These are phyloP conservation scores for Henicopernis longicauda DNA, from an alignment of 2,113 vertebrate species.

Conservation along the genomic window DNA sequence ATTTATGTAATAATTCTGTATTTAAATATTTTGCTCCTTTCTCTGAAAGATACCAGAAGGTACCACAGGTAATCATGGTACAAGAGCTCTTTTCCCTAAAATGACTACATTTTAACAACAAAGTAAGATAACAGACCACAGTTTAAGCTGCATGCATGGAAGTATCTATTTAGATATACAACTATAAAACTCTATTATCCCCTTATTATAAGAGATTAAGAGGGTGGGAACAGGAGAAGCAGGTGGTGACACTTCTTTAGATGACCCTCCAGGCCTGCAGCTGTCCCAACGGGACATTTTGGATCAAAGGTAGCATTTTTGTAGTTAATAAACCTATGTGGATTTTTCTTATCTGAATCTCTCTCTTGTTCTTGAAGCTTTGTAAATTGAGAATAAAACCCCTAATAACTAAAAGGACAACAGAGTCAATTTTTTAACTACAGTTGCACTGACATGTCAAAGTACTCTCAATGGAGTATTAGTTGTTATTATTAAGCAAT, in stretches of 20 bases:
- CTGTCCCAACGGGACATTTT: not conserved
- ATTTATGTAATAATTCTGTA: not conserved
- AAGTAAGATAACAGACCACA: not conserved
- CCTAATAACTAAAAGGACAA: not conserved
- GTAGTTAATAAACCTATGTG: not conserved
- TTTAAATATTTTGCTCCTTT: not conserved
- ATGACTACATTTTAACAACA: not conserved
- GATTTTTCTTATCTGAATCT: not conserved
- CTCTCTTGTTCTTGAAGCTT: not conserved
- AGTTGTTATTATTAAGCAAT: not conserved
- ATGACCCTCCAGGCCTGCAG: not conserved
- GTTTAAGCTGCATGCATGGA: not conserved
- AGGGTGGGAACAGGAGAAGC: not conserved
- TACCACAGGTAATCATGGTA: not conserved
- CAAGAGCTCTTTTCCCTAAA: not conserved
- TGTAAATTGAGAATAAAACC: not conserved
- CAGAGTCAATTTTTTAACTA: not conserved
- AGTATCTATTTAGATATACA: not conserved
- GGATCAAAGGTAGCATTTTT: not conserved
- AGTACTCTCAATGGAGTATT: not conserved
- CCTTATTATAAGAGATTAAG: not conserved
- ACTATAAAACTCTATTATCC: not conserved
- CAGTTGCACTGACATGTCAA: not conserved
- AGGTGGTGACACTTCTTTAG: not conserved
- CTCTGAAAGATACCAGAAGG: not conserved